Base-by-base conservation (phyloP, 2,888 invertebrate genomes). In the Deilephila porcellus region DNA sequence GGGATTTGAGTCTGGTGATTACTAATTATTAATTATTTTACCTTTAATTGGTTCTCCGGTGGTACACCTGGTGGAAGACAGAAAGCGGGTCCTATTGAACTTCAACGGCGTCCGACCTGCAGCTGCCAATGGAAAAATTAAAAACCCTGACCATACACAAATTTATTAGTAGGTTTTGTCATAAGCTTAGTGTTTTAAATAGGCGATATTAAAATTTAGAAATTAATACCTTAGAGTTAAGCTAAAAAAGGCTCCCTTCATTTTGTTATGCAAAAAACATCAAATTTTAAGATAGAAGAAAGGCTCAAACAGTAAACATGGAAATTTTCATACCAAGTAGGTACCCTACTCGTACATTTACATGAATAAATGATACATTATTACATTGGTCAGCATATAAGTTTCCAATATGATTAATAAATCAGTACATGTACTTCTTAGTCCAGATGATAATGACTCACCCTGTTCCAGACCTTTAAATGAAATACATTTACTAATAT, bases 51-150 rank as follows among this genome's bases (percentile, higher is more conserved):
- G 59, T 32, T 77, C 62, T 0, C 76, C 74, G 0, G 86, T 86
- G 0, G 83, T 83, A 73, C 87, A 86, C 71, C 78, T 82, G 0
- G 76, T 76, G 4, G 74, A 70, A 4, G 56, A 19, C 6, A 56
- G 6, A 11, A 56, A 0, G 0, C 17, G 32, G 5, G 34, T 34
- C 4, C 20, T 0, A 0, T 71, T 59, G 3, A 59, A 37, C 32
- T 14, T 59, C 19, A 71, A 20, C 11, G 56, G 32, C 8, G 56
- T 11, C 3, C 56, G 56, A 34, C 20, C 71, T 52, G 67, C 45
- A 5, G 45, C 45, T 45, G 6, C 8, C 25, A 67, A 14, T 11
- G 45, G 8, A 25, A 45, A 52, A 52, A 17, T 20, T 4, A 64
- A 34, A 14, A 67, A 17, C 20, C 37, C 37, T 64, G 64, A 64